phyloP scores from a whole-genome alignment of 2,888 invertebrate genomes.

The Endotricha flammealis region DNA sequence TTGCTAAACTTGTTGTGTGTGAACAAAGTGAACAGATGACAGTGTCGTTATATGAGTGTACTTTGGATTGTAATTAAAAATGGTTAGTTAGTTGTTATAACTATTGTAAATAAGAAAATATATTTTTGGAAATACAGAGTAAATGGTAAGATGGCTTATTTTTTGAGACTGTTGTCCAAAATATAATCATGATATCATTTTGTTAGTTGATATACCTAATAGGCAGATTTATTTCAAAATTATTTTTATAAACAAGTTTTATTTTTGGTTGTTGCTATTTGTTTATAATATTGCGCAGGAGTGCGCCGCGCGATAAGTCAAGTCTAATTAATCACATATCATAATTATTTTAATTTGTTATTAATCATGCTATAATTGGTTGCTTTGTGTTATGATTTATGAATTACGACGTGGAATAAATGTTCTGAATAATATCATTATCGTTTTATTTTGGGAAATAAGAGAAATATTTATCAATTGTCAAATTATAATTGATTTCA shows the following conservation, averaged over 20 bases:
- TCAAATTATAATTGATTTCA: no score
- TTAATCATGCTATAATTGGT: constrained; percentile 66
- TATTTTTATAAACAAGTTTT: constrained; percentile 60
- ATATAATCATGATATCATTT: constrained; percentile 53
- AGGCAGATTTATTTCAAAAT: constrained; percentile 55
- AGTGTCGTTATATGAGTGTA: no score
- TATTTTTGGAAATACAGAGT: constrained; percentile 65
- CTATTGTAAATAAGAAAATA: constrained; percentile 58
- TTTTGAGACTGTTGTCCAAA: constrained; percentile 75
- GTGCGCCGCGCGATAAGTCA: constrained; percentile 63
- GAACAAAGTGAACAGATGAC: no score
- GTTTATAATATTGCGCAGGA: constrained; percentile 46
- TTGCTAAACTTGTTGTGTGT: no score
- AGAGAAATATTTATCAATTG: no score
- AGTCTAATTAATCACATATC: constrained; percentile 69
- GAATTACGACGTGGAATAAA: constrained; percentile 48
- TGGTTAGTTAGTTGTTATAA: no score
- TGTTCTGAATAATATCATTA: constrained; percentile 40
- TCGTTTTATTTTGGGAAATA: constrained; percentile 22
- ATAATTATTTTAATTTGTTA: constrained; percentile 68
- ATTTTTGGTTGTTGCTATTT: constrained; percentile 61
- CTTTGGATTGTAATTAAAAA: no score
- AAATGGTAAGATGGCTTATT: constrained; percentile 57
- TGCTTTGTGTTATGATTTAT: constrained; percentile 72
- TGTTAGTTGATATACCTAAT: constrained; percentile 52